Evolutionary conservation across 92 coral and sea anemone genomes (phyloP).

Genomic region (Siderastrea radians): DNA sequence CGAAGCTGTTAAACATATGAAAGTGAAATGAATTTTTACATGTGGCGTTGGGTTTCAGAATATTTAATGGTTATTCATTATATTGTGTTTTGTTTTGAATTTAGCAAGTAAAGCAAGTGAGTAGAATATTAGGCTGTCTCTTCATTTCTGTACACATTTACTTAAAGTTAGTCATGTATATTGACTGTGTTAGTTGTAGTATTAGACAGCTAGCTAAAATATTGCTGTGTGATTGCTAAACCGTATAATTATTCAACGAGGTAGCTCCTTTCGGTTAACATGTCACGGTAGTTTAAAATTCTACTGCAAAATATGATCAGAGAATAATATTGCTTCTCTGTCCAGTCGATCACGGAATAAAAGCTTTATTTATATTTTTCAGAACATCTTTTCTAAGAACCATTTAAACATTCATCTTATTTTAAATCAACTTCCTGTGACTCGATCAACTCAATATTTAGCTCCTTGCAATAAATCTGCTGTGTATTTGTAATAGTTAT

Average conservation of each 20-base stretch:
- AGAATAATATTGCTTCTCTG: neutral
- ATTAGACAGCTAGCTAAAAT: neutral
- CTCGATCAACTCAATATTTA: neutral
- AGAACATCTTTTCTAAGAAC: neutral
- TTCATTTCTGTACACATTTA: neutral
- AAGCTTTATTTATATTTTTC: neutral
- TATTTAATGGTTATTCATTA: slow-evolving; percentile 13
- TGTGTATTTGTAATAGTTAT: neutral
- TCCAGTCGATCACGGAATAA: neutral
- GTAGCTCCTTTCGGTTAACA: neutral
- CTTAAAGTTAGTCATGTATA: neutral
- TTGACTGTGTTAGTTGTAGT: neutral
- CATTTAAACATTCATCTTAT: neutral
- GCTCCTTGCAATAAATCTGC: neutral
- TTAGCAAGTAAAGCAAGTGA: neutral
- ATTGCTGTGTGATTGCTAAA: neutral
- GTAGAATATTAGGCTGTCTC: neutral
- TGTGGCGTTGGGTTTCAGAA: neutral
- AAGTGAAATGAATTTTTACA: slow-evolving; percentile 20
- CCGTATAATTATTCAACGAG: neutral
- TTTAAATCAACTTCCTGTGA: neutral
- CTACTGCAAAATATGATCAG: neutral
- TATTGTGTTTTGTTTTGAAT: slow-evolving; percentile 27
- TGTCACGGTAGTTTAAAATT: slow-evolving; percentile 17
- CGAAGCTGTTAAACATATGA: neutral